Base-by-base conservation (phyloP, 2,888 invertebrate species). In the Latheticus oryzae region DNA sequence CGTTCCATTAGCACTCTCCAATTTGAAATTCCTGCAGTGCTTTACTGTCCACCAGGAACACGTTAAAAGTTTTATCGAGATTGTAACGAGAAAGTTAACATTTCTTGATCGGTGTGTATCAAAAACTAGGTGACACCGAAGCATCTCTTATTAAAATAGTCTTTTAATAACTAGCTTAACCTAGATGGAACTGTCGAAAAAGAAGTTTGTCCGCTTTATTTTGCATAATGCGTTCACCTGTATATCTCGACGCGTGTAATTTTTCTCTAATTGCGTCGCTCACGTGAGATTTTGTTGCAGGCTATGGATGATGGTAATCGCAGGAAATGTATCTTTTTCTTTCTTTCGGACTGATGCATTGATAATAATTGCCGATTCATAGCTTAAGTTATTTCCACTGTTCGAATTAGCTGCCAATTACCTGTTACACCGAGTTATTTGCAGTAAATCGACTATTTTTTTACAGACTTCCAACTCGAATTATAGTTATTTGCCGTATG, bases 401-500 rank as follows among this genome's bases (percentile, higher is more conserved):
- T 32, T 50, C 17, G 26, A 50, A 37, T 50, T 38, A 38, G 26
- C 50, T 15, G 8, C 32, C 50, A 50, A 38, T 38, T 50, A 50
- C n/a, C n/a, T 28, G 28, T 28, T 28, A 3, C 26, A 2, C n/a
- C 26, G 21, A 19, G 21, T 50, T 11, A 8, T 40, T 13, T 15
- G 32, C 52, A 13, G 23, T 12, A 26, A 32, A 54, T 51, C 30
- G 28, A 8, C 30, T 4, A 17, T 16, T 30, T 51, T 35, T 51
- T 51, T 24, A 19, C 30, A 13, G 7, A 17, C 12, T 11, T 28
- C 12, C 5, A 35, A 21, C 5, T 21, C 43, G 38, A 55, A 56
- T 56, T 56, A 56, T 50, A 56, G 56, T 57, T 61, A 55, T 61
- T 62, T 60, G 58, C 61, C 59, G 43, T 61, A 55, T 61, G 61